Conservation (phyloP, 2,888 invertebrate species). For the Drosophila vallismaia region DNA sequence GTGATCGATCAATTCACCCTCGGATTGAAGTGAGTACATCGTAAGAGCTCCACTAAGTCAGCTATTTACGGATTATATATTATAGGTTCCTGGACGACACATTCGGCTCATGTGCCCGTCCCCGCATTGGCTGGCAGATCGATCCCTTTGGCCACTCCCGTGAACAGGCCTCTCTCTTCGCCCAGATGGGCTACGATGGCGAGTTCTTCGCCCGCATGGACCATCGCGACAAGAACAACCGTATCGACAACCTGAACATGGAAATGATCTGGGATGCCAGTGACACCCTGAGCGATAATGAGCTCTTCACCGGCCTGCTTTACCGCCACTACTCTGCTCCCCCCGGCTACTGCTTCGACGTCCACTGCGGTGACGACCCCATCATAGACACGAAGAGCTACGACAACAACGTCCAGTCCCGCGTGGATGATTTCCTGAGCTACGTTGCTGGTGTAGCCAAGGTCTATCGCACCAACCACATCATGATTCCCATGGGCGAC, state of each 20-base stretch:
- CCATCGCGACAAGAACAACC: constrained; percentile 90
- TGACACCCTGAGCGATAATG: constrained; percentile 86
- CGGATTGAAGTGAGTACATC: constrained; percentile 86
- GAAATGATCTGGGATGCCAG: constrained; percentile 95
- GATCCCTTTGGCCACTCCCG: constrained; percentile 95
- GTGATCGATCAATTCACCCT: constrained; percentile 89
- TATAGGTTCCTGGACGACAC: constrained; percentile 87
- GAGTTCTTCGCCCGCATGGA: constrained; percentile 94
- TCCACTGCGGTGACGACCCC: constrained; percentile 92
- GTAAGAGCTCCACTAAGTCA: background rate
- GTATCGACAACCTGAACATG: constrained; percentile 86
- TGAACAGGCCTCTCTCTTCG: constrained; percentile 92
- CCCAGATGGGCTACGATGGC: constrained; percentile 95
- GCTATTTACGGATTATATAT: background rate
- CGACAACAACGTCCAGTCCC: constrained; percentile 91
- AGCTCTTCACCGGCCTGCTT: constrained; percentile 93
- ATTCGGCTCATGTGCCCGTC: constrained; percentile 90
- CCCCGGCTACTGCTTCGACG: constrained; percentile 96
- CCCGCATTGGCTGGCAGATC: constrained; percentile 93
- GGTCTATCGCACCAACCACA: constrained; percentile 88
- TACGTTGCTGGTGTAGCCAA: constrained; percentile 85
- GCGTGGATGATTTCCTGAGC: constrained; percentile 87
- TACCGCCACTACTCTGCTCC: constrained; percentile 94
- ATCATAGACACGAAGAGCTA: constrained; percentile 93
- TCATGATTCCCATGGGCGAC: constrained; percentile 96